phyloP scores from a whole-genome alignment of 2,113 vertebrate genomes.

The Castor canadensis region DNA sequence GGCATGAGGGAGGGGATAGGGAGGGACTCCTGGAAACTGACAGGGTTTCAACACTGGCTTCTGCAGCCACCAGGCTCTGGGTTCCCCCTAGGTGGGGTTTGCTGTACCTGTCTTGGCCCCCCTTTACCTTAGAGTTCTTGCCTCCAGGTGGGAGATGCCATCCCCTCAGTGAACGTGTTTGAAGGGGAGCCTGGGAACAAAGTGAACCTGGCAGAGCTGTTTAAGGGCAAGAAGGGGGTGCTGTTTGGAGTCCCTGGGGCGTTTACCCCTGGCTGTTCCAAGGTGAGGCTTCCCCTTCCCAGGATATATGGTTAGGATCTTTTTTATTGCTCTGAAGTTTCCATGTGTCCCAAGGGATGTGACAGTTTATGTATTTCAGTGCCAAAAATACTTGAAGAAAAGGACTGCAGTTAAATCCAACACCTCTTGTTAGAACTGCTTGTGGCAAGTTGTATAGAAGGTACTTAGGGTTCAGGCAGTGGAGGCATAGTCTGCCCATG shows the following conservation, averaged over 20 bases:
- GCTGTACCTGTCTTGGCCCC: too few relatives aligned
- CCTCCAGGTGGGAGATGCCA: constrained; percentile 87
- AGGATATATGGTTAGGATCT: background rate
- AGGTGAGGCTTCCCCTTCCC: constrained; percentile 81
- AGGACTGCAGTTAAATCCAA: background rate
- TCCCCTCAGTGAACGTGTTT: constrained; percentile 89
- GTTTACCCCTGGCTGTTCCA: constrained; percentile 93
- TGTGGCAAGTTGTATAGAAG: background rate
- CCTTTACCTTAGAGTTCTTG: background rate
- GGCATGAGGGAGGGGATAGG: background rate
- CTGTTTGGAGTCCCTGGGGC: constrained; percentile 95
- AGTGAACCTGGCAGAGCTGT: constrained; percentile 88
- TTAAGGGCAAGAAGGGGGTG: constrained; percentile 91
- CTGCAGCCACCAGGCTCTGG: background rate
- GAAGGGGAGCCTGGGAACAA: constrained; percentile 89
- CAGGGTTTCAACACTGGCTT: background rate
- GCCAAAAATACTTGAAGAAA: background rate
- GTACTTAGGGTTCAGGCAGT: background rate
- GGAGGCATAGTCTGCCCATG: background rate
- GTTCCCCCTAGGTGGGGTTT: background rate
- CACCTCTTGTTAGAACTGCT: background rate
- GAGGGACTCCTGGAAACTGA: background rate
- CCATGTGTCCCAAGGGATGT: background rate
- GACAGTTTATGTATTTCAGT: too few relatives aligned
- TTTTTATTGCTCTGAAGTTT: background rate